Percentiles rank a stretch among this genome's conserved stretches.
Conservation (phyloP, 2,888 invertebrate genomes). For the Liopterus haemorrhoidalis region DNA sequence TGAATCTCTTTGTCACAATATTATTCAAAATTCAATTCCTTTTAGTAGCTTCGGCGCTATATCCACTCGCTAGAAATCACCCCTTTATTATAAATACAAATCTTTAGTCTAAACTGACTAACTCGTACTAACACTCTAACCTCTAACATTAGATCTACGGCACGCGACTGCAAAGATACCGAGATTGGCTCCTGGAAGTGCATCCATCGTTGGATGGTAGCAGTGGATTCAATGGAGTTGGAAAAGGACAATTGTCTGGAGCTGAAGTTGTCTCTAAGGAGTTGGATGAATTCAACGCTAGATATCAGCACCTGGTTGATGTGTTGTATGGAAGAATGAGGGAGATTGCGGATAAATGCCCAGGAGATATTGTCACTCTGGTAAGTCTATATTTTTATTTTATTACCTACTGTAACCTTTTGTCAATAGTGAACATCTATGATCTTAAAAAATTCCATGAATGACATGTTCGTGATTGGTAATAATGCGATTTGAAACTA, state of each 20-base stretch:
- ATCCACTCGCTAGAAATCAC: conserved; percentile 14
- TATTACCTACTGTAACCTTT: too few relatives aligned
- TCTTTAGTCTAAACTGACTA: conserved; percentile 22
- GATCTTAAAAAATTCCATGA: too few relatives aligned
- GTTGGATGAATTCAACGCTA: conserved; percentile 73
- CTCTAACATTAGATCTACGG: conserved; percentile 73
- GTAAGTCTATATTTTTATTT: too few relatives aligned
- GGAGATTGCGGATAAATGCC: conserved; percentile 61
- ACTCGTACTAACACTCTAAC: conserved; percentile 51
- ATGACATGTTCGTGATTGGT: too few relatives aligned
- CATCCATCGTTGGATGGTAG: conserved; percentile 70
- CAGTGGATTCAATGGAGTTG: conserved; percentile 42
- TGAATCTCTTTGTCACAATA: neutral
- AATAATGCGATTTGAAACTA: too few relatives aligned
- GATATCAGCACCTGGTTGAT: conserved; percentile 67
- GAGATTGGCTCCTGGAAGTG: conserved; percentile 74
- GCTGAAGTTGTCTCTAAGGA: conserved; percentile 72
- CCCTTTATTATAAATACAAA: conserved; percentile 12
- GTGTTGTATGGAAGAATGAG: conserved; percentile 63
- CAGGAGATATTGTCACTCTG: conserved; percentile 69
- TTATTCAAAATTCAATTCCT: conserved; percentile 10
- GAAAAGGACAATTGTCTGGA: conserved; percentile 47
- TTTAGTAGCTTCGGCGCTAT: too few relatives aligned
- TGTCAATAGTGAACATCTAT: too few relatives aligned
- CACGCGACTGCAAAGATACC: conserved; percentile 76